Conservation (phyloP, 1,140 invertebrate species). For the Hyles vespertilio region DNA sequence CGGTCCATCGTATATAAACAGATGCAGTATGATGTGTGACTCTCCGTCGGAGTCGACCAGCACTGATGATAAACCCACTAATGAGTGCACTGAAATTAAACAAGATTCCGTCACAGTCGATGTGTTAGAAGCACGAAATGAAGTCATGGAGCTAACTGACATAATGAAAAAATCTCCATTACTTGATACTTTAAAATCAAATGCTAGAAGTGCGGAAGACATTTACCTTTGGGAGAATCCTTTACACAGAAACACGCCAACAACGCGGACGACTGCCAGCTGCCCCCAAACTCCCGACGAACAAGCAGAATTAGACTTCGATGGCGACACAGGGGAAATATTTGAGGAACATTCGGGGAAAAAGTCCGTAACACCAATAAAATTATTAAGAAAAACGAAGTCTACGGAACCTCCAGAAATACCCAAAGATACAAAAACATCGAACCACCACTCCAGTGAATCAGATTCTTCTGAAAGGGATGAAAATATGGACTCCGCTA, state of each 20-base stretch:
- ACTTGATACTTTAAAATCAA: slow-evolving; percentile 55
- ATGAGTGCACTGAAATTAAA: slow-evolving; percentile 47
- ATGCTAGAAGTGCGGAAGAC: slow-evolving; percentile 75
- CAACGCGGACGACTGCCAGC: slow-evolving; percentile 54
- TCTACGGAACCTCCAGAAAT: slow-evolving; percentile 52
- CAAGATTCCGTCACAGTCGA: slow-evolving; percentile 21
- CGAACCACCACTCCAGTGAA: slow-evolving; percentile 50
- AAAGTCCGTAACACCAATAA: slow-evolving; percentile 80
- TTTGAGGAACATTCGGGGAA: slow-evolving; percentile 78
- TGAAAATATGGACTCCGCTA: slow-evolving; percentile 23
- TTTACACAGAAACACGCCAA: slow-evolving; percentile 76
- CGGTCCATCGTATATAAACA: slow-evolving; percentile 70
- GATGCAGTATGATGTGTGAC: slow-evolving; percentile 56
- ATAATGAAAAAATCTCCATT: slow-evolving; percentile 52
- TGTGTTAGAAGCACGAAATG: slow-evolving; percentile 34
- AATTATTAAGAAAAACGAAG: slow-evolving; percentile 64
- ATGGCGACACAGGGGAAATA: slow-evolving; percentile 77
- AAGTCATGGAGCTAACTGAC: slow-evolving; percentile 37
- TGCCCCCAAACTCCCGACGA: slow-evolving; percentile 81
- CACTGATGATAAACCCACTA: slow-evolving; percentile 61
- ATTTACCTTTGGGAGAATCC: slow-evolving; percentile 88
- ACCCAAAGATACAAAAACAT: slow-evolving; percentile 30
- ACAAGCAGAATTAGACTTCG: slow-evolving; percentile 81
- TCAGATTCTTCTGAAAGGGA: slow-evolving; percentile 54
- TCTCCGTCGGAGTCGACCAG: slow-evolving; percentile 64